Evolutionary conservation across 92 coral and sea anemone species (phyloP), one percentile per base, ranked within the genome.

Genomic region (Porites divaricata): DNA sequence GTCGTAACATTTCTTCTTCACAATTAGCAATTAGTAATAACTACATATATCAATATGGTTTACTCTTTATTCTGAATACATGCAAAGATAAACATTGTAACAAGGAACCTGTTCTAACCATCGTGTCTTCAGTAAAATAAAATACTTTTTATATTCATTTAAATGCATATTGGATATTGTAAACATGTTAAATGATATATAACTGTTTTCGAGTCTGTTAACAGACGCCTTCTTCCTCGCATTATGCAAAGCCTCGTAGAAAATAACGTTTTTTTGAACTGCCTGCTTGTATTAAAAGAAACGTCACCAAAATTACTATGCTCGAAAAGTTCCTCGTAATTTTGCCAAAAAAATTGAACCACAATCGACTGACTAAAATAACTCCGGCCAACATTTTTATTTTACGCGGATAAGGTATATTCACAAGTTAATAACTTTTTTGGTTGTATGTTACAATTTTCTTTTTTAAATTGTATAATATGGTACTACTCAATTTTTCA

Each of bases 111-210:
- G 26, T 21, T 54, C 28, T 24, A 26, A 23, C 57, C 17, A 10
- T 9, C 53, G 19, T 14, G 49, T 53, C 54, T 24, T 28, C 48
- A 54, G 21, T 22, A 69, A 7, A 15, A 45, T 53, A 59, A 15
- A 11, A 50, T 52, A 21, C 23, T 50, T 2, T 12, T 15, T 8
- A 58, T 58, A 81, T 81, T 70, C 76, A 81, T 81, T 62, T 81
- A 48, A 81, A 71, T 81, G 8, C 71, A 81, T 22, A 41, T 62
- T 56, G 58, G 45, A 19, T 62, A 65, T 59, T 58, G 71, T 71
- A 81, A 81, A 81, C 85, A 81, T 19, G 70, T 81, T 81, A 81
- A 81, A 58, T 57, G 85, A 81, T 81, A 81, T 70, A 70, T 57
- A 58, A 54, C 59, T 48, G 15, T 61, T 72, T 57, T 70, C 57